Base-by-base conservation (phyloP, 2,113 vertebrate genomes). In the Helogale parvula region DNA sequence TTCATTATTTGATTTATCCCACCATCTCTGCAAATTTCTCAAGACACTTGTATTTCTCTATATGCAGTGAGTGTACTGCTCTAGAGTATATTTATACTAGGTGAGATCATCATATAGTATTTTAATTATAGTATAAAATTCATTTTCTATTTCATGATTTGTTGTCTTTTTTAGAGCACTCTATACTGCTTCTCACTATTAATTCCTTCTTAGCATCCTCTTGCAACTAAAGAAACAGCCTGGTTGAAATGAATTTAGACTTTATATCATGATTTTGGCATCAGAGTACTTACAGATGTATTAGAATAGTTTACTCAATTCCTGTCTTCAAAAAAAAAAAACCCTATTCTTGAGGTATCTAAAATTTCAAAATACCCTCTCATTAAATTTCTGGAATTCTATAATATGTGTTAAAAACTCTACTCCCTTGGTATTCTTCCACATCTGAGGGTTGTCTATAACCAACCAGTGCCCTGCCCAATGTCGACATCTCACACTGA, bases 371-470 rank as follows among this genome's bases (percentile, higher is more conserved):
- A 92, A 85, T 25, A 86, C 1, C 35, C 1, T 68, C 12, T 83
- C 81, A 65, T 91, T 91, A 91, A 71, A 79, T 68, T 88, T 83
- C 35, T 91, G 52, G 14, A 89, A 74, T 68, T 86, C 47, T 72
- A 63, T 17, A 87, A 60, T 77, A 4, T 87, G 19, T 90, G 5
- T 71, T 79, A 25, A 90, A 90, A 95, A 79, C 7, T 76, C 29
- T 77, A 41, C 41, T 82, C 35, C 35, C 8, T 87, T 93, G 29
- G 7, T n/a, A 2, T 31, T 86, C 25, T 82, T 87, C 14, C 31
- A 57, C 81, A 74, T 54, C 27, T 7, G 80, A 16, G 29, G 3
- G 7, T 96, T 96, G 74, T 88, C 65, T 72, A 54, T 89, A 23
- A n/a, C 41, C 21, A 91, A 84, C 31, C 23, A 60, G 41, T 81